These are phyloP conservation scores for Melopsittacus undulatus DNA, from an alignment of 2,797 vertebrate genomes.

Conservation along the genomic window DNA sequence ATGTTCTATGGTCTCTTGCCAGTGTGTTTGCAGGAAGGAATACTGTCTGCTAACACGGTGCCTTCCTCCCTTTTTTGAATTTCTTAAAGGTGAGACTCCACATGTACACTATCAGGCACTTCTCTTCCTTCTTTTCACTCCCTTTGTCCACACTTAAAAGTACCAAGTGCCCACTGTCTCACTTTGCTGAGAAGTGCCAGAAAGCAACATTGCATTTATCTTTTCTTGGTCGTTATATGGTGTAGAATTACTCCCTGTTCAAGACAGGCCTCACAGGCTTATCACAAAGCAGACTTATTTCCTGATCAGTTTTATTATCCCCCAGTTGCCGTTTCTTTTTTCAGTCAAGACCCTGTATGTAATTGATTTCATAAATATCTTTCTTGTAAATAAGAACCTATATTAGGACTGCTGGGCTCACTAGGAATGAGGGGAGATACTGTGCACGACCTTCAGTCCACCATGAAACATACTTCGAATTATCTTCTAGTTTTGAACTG, in stretches of 20 bases:
- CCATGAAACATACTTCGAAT: neutral
- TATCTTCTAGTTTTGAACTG: neutral
- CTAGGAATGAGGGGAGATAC: neutral
- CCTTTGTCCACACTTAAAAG: neutral
- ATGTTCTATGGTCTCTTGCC: neutral
- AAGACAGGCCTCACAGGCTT: neutral
- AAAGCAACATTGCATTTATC: neutral
- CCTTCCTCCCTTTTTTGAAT: neutral
- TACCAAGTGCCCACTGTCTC: neutral
- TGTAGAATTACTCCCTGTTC: neutral
- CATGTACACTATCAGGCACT: neutral
- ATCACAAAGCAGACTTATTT: neutral
- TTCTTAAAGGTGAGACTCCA: neutral
- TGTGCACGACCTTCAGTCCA: neutral
- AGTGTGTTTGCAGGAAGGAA: neutral
- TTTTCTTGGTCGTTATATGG: neutral
- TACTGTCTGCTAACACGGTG: neutral
- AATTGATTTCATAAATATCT: neutral
- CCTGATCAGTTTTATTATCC: neutral
- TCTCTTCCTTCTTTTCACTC: neutral
- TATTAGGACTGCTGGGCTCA: neutral
- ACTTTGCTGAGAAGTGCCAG: neutral
- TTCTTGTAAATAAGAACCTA: neutral
- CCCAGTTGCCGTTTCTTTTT: neutral
- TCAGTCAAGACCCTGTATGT: neutral